Conservation (phyloP, 2,113 vertebrate species). For the Sardina pilchardus region DNA sequence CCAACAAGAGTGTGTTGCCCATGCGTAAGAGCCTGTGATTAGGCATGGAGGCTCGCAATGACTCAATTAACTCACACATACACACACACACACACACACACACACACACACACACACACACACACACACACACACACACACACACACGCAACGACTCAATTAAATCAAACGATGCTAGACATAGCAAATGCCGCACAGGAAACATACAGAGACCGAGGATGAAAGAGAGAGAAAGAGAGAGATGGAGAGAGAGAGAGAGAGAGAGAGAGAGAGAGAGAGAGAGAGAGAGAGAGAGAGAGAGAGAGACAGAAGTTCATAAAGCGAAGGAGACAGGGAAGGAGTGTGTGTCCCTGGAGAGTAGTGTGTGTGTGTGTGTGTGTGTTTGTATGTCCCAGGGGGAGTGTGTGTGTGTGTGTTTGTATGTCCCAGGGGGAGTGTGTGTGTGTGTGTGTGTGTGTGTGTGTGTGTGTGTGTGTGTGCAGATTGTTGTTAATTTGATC, state of each 20-base stretch:
- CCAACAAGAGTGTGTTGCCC: not conserved
- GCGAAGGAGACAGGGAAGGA: not conserved
- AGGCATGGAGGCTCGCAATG: constrained; percentile 16
- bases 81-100: too few species aligned
- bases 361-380: not conserved
- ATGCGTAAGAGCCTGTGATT: constrained; percentile 7
- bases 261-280: too few species aligned
- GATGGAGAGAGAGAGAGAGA: too few species aligned
- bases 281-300: not conserved
- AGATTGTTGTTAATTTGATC: not conserved
- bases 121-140: not conserved
- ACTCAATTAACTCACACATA: too few species aligned
- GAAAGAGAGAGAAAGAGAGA: not conserved
- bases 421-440: not conserved
- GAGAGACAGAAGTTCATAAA: not conserved
- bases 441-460: not conserved
- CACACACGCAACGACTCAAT: not conserved
- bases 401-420: not conserved
- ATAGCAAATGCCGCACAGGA: not conserved
- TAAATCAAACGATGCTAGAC: not conserved
- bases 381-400: not conserved
- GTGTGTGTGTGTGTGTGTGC: not conserved
- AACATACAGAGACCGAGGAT: not conserved
- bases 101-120: not conserved
- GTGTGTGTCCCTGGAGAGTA: not conserved